These are phyloP conservation scores for Drosophila greeni DNA, from an alignment of 2,888 invertebrate genomes.

Conservation along the genomic window DNA sequence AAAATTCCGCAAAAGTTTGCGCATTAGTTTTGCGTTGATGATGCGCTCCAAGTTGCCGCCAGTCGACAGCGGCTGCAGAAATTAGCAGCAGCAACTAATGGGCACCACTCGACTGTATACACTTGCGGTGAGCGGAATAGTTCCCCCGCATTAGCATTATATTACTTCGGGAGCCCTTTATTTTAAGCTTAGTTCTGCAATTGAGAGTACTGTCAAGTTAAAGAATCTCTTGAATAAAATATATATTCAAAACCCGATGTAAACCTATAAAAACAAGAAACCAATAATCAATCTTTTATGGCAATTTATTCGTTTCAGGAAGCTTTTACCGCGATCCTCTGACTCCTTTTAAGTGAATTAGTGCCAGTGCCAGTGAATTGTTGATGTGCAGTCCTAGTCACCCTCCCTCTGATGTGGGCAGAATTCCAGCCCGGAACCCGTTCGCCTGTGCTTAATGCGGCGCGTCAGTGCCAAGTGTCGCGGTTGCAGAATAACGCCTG, in stretches of 20 bases:
- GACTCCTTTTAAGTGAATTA: conserved; percentile 4
- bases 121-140: conserved; percentile 20
- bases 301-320: background rate
- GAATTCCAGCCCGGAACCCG: conserved; percentile 38
- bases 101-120: conserved; percentile 33
- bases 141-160: background rate
- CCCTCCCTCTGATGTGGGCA: conserved; percentile 1
- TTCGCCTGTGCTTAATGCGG: conserved; percentile 63
- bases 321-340: background rate
- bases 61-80: conserved; percentile 42
- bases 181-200: background rate
- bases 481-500: conserved; percentile 65
- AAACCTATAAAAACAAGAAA: no score
- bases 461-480: conserved; percentile 71
- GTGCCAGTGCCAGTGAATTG: background rate
- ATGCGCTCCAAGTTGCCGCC: conserved; percentile 58
- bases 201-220: background rate
- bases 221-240: background rate
- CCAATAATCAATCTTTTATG: background rate
- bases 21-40: conserved; percentile 72
- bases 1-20: conserved; percentile 67
- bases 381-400: conserved; percentile 4
- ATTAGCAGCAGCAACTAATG: conserved; percentile 65
- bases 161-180: background rate
- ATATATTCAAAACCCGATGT: no score